A percentile compares a stretch with the other conserved stretches of the same genome.
phyloP scores from a whole-genome alignment of 1,140 invertebrate species.

The Papilio helenus region DNA sequence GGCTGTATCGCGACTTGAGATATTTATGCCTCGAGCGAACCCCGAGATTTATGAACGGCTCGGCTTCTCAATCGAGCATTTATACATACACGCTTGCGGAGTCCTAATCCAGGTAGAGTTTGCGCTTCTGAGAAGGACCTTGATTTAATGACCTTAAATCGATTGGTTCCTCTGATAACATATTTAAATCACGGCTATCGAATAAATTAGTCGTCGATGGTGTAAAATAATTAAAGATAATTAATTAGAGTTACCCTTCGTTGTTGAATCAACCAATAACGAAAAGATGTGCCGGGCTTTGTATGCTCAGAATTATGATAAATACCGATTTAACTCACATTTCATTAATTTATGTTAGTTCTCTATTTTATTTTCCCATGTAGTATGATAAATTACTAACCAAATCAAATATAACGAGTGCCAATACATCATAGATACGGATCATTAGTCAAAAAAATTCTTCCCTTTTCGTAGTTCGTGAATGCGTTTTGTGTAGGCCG shows the following conservation, averaged over 20 bases:
- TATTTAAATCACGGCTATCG: slow-evolving; percentile 2
- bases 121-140: slow-evolving; percentile 41
- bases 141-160: slow-evolving; percentile 37
- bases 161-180: slow-evolving; percentile 28
- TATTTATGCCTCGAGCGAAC: slow-evolving; percentile 62
- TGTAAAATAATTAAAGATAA: slow-evolving; percentile 26
- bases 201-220: slow-evolving; percentile 29
- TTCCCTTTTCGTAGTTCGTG: slow-evolving; percentile 48
- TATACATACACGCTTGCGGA: slow-evolving; percentile 43
- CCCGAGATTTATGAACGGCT: slow-evolving; percentile 64
- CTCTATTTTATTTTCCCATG: not conserved
- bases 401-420: slow-evolving; percentile 34
- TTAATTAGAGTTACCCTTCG: slow-evolving; percentile 14
- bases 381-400: slow-evolving; percentile 14
- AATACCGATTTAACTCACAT: not conserved
- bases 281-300: not conserved
- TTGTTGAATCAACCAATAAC: not conserved
- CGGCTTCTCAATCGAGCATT: slow-evolving; percentile 12
- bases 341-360: not conserved
- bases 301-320: not conserved
- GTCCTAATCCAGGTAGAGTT: slow-evolving; percentile 63
- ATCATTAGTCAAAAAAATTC: slow-evolving; percentile 45
- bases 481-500: slow-evolving; percentile 47
- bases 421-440: slow-evolving; percentile 50
- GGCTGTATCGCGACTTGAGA: slow-evolving; percentile 67